Evolutionary conservation across 2,113 vertebrate genomes (phyloP).

Genomic region (Dinomys branickii): DNA sequence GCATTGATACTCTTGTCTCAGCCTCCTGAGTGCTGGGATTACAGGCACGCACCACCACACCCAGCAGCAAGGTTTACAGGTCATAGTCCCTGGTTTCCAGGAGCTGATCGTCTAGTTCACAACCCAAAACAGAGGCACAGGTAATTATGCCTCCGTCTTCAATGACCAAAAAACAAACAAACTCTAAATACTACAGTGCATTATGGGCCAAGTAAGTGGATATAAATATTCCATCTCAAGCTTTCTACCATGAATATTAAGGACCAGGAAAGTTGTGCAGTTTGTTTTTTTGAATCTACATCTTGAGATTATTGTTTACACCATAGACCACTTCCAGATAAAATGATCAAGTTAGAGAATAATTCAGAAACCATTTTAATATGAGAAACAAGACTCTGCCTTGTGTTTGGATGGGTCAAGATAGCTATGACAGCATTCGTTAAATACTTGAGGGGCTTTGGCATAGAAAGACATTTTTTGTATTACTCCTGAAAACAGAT

Average conservation of each 20-base stretch:
- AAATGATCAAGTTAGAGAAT: neutral
- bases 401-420: neutral
- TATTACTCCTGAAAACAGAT: neutral
- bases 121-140: neutral
- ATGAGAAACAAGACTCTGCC: neutral
- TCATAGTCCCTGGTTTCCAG: neutral
- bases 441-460: conserved; percentile 13
- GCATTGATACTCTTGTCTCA: neutral
- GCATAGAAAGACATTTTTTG: neutral
- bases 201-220: neutral
- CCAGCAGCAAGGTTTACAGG: neutral
- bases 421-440: neutral
- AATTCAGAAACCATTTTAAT: conserved; percentile 30
- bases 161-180: neutral
- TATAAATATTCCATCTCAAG: neutral
- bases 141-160: neutral
- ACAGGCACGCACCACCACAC: neutral
- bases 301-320: conserved; percentile 24
- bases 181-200: neutral
- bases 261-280: neutral
- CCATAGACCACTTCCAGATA: neutral
- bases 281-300: neutral
- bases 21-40: neutral
- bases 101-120: neutral
- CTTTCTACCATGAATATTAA: conserved; percentile 9